Conservation (phyloP, 1,140 invertebrate genomes). For the Agraylea sexmaculata region DNA sequence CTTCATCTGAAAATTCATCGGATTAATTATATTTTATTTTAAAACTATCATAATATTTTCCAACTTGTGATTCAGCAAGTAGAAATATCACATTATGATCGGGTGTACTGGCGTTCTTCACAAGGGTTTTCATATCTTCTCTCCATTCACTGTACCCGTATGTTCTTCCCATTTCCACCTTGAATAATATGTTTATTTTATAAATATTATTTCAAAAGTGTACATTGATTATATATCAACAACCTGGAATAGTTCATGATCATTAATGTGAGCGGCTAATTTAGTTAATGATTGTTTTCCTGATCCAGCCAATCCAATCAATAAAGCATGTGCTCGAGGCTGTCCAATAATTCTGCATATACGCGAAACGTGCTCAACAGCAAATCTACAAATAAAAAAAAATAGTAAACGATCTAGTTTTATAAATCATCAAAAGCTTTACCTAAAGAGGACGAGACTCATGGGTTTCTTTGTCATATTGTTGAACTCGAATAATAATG, state of each 20-base stretch:
- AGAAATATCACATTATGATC: constrained; percentile 86
- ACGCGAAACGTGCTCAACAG: constrained; percentile 87
- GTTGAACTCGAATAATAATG: constrained; percentile 85
- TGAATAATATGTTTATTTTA: constrained; percentile 21
- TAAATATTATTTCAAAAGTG: constrained; percentile 20
- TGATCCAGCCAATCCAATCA: constrained; percentile 85
- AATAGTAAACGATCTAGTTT: background rate
- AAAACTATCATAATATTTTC: constrained; percentile 6
- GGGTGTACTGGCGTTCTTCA: constrained; percentile 65
- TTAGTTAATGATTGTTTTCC: constrained; percentile 83
- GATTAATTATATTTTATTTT: constrained; percentile 5
- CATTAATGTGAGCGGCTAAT: constrained; percentile 84
- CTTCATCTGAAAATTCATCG: constrained; percentile 56
- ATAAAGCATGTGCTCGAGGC: constrained; percentile 71
- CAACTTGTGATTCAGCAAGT: constrained; percentile 78
- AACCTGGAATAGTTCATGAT: constrained; percentile 76
- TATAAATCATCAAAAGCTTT: constrained; percentile 13
- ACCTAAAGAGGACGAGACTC: constrained; percentile 90
- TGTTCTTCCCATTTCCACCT: constrained; percentile 82
- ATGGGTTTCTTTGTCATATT: constrained; percentile 96
- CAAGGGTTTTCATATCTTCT: constrained; percentile 76
- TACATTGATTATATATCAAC: constrained; percentile 25
- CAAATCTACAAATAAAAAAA: constrained; percentile 54
- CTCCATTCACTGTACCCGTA: constrained; percentile 80
- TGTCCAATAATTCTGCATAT: constrained; percentile 87